phyloP scores from a whole-genome alignment of 1,140 invertebrate genomes.

The Drosophila oshimai region DNA sequence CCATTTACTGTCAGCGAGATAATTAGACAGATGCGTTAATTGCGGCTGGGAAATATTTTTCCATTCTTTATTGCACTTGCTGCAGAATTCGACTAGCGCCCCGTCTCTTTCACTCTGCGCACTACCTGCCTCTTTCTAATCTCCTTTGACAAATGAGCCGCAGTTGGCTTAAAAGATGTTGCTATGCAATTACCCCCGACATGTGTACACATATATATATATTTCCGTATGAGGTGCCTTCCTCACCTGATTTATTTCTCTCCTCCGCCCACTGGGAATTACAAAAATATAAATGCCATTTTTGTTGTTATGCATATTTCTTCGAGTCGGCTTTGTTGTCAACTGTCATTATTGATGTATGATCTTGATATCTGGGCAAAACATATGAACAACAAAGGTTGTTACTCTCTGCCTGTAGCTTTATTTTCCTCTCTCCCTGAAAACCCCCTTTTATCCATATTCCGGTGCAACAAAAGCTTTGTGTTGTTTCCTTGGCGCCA shows the following conservation, averaged over 20 bases:
- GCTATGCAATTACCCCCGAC: conserved; percentile 27
- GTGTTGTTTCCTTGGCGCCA: conserved; percentile 27
- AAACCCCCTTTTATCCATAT: background rate
- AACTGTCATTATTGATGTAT: conserved; percentile 77
- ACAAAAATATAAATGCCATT: conserved; percentile 37
- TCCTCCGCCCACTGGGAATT: background rate
- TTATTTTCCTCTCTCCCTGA: background rate
- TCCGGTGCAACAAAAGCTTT: conserved; percentile 34
- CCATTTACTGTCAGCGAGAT: conserved; percentile 47
- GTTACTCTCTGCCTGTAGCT: conserved; percentile 4
- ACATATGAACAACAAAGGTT: conserved; percentile 46
- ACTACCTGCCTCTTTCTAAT: conserved; percentile 23
- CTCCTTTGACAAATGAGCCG: conserved; percentile 65
- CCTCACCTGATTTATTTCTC: background rate
- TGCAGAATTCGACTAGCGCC: background rate
- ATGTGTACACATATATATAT: background rate
- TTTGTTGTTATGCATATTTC: conserved; percentile 26
- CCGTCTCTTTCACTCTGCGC: background rate
- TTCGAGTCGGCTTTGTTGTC: conserved; percentile 59
- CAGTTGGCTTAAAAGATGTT: conserved; percentile 5
- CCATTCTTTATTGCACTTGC: conserved; percentile 23
- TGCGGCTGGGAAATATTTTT: conserved; percentile 37
- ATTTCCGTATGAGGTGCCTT: conserved; percentile 10
- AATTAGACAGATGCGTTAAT: conserved; percentile 74
- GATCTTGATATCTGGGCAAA: conserved; percentile 67